phyloP scores from a whole-genome alignment of 2,797 vertebrate genomes.

The Dryobates pubescens region DNA sequence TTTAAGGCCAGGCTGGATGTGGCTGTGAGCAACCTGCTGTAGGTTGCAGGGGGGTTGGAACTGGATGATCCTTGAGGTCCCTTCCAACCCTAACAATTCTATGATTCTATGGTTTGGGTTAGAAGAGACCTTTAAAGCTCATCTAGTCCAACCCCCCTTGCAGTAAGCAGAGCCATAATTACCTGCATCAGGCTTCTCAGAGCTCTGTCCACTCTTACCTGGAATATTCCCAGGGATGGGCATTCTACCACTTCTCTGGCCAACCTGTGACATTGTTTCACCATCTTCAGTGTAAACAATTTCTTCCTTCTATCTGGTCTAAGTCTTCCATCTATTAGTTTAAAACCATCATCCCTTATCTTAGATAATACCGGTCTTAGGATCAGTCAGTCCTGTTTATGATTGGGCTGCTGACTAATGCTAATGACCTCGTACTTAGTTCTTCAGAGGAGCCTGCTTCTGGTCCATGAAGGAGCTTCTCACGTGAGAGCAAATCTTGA shows the following conservation, averaged over 20 bases:
- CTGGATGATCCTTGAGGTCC: too few relatives aligned
- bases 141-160: not conserved
- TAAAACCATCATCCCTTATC: not conserved
- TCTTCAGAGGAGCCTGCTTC: not conserved
- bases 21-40: too few relatives aligned
- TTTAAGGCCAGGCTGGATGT: too few relatives aligned
- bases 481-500: not conserved
- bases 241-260: not conserved
- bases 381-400: not conserved
- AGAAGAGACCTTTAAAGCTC: not conserved
- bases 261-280: not conserved
- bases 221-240: not conserved
- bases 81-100: too few relatives aligned
- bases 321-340: not conserved
- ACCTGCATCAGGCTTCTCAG: not conserved
- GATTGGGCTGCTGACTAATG: constrained; percentile 5
- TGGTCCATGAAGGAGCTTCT: not conserved
- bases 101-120: not conserved
- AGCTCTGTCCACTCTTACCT: not conserved
- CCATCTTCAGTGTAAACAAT: not conserved
- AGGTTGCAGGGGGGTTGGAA: too few relatives aligned
- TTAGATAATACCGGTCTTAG: not conserved
- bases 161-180: not conserved
- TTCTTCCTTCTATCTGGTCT: not conserved
- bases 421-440: not conserved